Percentiles rank a stretch among this genome's conserved stretches.
Evolutionary conservation across 2,113 vertebrate species (phyloP).

Genomic region (Hystrix cristata): DNA sequence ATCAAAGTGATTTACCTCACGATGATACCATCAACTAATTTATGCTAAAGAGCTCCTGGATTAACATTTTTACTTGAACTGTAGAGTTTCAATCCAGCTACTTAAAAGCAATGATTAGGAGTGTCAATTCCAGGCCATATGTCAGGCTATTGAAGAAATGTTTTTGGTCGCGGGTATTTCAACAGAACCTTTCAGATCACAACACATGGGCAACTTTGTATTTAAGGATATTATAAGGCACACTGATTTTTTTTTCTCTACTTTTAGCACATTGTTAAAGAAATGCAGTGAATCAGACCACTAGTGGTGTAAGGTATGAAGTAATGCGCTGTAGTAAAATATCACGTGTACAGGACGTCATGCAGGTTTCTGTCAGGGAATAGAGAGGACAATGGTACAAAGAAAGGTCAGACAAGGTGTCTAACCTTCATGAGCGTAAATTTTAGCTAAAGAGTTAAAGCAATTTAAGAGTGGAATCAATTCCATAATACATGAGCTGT

Average conservation of each 20-base stretch:
- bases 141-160: slow-evolving; percentile 14
- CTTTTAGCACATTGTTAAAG: slow-evolving; percentile 10
- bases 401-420: neutral
- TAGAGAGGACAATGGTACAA: neutral
- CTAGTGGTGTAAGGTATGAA: neutral
- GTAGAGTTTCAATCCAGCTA: neutral
- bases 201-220: neutral
- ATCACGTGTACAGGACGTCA: neutral
- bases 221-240: neutral
- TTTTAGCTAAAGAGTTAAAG: slow-evolving; percentile 57
- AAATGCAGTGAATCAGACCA: neutral
- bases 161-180: slow-evolving; percentile 3
- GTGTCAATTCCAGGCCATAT: neutral
- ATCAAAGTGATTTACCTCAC: neutral
- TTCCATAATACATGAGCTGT: slow-evolving; percentile 76
- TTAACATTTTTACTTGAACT: slow-evolving; percentile 17
- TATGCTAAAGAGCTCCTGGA: neutral
- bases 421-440: slow-evolving; percentile 56
- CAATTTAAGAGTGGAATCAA: slow-evolving; percentile 59
- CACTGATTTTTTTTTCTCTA: neutral
- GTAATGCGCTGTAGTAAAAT: neutral
- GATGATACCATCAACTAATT: neutral
- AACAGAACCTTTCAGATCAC: slow-evolving; percentile 17
- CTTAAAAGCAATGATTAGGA: neutral
- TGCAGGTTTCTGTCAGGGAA: neutral